Percentiles rank a stretch among this genome's conserved stretches.
These are phyloP conservation scores for Micrasema longulum DNA, from an alignment of 1,140 invertebrate genomes.

Conservation along the genomic window DNA sequence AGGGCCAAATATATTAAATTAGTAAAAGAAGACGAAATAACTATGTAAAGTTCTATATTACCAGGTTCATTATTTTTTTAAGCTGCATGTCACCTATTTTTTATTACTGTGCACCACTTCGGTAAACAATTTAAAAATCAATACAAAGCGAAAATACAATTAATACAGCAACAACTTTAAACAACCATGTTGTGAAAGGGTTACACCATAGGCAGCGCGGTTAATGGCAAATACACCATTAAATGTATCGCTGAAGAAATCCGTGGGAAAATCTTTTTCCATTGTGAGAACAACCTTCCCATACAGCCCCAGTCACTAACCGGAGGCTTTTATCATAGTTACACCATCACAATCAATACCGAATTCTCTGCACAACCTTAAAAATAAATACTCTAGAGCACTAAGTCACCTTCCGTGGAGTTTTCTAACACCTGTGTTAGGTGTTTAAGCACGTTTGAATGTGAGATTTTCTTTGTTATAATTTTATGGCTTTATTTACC, in stretches of 20 bases:
- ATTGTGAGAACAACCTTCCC: slow-evolving; percentile 23
- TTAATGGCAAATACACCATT: slow-evolving; percentile 29
- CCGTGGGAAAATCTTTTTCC: slow-evolving; percentile 38
- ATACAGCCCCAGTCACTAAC: slow-evolving; percentile 19
- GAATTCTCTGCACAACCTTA: not conserved
- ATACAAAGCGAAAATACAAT: not conserved
- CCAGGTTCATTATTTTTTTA: not conserved
- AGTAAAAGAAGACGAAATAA: not conserved
- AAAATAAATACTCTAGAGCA: not conserved
- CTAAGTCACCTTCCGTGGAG: not conserved
- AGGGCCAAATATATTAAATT: not conserved
- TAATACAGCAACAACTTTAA: not conserved
- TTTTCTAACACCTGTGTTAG: not conserved
- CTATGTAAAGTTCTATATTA: not conserved
- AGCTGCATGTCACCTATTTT: not conserved
- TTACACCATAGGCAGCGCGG: not conserved
- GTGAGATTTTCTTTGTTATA: slow-evolving; percentile 34
- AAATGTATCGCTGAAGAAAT: slow-evolving; percentile 27
- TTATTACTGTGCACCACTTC: not conserved
- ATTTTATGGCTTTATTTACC: slow-evolving; percentile 42
- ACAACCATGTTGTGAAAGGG: not conserved
- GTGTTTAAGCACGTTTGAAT: slow-evolving; percentile 14
- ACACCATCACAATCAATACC: slow-evolving; percentile 4
- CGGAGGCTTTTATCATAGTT: slow-evolving; percentile 1
- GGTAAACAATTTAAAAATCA: not conserved